These are phyloP conservation scores for Betta splendens DNA, from an alignment of 2,797 vertebrate genomes.

Conservation along the genomic window DNA sequence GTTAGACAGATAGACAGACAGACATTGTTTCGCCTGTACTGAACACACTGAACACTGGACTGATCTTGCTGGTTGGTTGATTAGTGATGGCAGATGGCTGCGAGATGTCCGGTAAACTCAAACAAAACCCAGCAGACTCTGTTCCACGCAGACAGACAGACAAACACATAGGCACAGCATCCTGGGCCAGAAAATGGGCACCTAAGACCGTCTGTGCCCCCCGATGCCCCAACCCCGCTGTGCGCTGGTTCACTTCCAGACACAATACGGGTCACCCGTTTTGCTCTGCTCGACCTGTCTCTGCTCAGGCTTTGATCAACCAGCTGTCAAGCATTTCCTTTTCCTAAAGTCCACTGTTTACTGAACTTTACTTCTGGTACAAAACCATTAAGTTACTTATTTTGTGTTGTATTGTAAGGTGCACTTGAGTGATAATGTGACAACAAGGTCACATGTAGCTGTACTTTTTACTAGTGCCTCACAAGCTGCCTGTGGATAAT, in stretches of 20 bases:
- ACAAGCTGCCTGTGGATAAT: neutral
- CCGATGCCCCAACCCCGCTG: constrained; percentile 32
- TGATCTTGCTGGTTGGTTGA: constrained; percentile 11
- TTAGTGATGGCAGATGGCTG: constrained; percentile 55
- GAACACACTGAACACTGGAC: too few relatives aligned
- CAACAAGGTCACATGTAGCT: constrained; percentile 1
- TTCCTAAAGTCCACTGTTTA: constrained; percentile 7
- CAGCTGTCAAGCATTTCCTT: constrained; percentile 14
- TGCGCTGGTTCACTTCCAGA: constrained; percentile 27
- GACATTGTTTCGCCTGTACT: too few relatives aligned
- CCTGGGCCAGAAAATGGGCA: constrained; percentile 40
- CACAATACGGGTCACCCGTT: constrained; percentile 18
- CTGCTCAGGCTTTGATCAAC: constrained; percentile 12
- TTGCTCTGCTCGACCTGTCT: constrained; percentile 14
- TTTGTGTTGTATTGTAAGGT: too few relatives aligned
- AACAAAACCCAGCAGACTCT: constrained; percentile 52
- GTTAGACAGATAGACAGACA: too few relatives aligned
- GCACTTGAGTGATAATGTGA: neutral
- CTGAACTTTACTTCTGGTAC: neutral
- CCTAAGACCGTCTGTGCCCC: constrained; percentile 37
- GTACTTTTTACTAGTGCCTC: neutral
- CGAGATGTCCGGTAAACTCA: constrained; percentile 48
- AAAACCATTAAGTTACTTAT: constrained; percentile 3
- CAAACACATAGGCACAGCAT: constrained; percentile 43
- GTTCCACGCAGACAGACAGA: constrained; percentile 37